phyloP scores from a whole-genome alignment of 1,140 invertebrate genomes.

The Sweltsa coloradensis region DNA sequence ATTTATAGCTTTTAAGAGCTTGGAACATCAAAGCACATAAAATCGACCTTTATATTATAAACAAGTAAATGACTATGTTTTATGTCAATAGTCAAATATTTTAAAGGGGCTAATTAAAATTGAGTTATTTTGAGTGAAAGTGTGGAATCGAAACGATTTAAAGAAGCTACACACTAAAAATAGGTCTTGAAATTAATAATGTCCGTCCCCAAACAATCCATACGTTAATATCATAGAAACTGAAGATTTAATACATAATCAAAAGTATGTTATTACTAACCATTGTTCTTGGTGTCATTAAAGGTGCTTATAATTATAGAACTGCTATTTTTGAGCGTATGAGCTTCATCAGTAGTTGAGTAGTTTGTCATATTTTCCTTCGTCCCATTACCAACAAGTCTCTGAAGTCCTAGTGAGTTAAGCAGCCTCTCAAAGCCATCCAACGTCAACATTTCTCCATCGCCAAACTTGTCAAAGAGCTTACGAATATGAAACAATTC shows the following conservation, averaged over 20 bases:
- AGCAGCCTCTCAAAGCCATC: slow-evolving; percentile 52
- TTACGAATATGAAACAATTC: slow-evolving; percentile 31
- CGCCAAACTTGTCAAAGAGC: slow-evolving; percentile 35
- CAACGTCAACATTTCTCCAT: slow-evolving; percentile 44
- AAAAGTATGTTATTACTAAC: slow-evolving; percentile 10
- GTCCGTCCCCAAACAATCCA: no score
- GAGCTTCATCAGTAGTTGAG: slow-evolving; percentile 18
- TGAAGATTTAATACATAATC: slow-evolving; percentile 15
- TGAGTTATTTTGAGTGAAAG: no score
- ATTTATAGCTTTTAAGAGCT: no score
- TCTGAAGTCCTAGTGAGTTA: slow-evolving; percentile 41
- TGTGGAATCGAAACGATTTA: no score
- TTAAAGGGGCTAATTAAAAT: no score
- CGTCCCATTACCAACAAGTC: slow-evolving; percentile 29
- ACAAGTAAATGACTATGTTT: no score
- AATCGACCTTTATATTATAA: no score
- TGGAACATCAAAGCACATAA: no score
- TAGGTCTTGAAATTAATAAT: slow-evolving; percentile 11
- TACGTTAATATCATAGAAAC: slow-evolving; percentile 18
- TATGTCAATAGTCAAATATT: no score
- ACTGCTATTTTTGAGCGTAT: slow-evolving; percentile 18
- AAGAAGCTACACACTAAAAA: no score
- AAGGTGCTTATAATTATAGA: not conserved
- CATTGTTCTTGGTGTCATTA: slow-evolving; percentile 4
- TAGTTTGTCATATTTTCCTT: slow-evolving; percentile 11